Evolutionary conservation across 2,113 vertebrate genomes (phyloP).

Genomic region (Zosterops pallidus): DNA sequence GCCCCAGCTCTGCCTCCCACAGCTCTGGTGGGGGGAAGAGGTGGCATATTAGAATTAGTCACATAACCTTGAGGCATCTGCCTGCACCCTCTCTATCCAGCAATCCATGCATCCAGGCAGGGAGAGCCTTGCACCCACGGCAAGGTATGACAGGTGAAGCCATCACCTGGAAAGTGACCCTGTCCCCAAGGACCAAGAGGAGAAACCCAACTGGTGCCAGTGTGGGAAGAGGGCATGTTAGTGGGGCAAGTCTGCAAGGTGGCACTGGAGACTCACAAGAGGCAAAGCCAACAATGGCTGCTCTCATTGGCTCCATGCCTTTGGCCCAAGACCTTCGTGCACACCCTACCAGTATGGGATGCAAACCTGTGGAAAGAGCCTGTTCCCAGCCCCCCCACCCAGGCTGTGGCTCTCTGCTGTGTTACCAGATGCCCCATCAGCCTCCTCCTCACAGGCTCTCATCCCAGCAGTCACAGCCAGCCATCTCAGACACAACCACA

Average conservation of each 20-base stretch:
- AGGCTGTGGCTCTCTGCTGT: neutral
- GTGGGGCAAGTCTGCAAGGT: constrained; percentile 13
- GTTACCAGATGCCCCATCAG: rapidly evolving
- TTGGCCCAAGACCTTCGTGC: rapidly evolving
- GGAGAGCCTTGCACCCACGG: rapidly evolving
- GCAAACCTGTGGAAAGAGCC: neutral
- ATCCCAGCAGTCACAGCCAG: rapidly evolving
- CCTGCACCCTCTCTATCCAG: neutral
- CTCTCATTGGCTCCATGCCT: rapidly evolving
- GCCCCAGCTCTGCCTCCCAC: neutral
- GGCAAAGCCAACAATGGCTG: neutral
- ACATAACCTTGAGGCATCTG: neutral
- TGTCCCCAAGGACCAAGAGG: neutral
- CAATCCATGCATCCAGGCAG: neutral
- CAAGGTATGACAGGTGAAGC: neutral
- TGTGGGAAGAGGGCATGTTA: neutral
- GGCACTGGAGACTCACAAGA: neutral
- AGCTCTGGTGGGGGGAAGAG: neutral
- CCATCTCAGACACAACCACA: neutral
- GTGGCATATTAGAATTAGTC: neutral
- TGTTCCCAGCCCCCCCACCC: neutral
- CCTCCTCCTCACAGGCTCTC: rapidly evolving
- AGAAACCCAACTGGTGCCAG: neutral
- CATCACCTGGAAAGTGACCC: neutral
- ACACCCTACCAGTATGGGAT: neutral